Percentiles rank a stretch among this genome's conserved stretches.
phyloP scores from a whole-genome alignment of 2,113 vertebrate species.

The Mormoops blainvillei region DNA sequence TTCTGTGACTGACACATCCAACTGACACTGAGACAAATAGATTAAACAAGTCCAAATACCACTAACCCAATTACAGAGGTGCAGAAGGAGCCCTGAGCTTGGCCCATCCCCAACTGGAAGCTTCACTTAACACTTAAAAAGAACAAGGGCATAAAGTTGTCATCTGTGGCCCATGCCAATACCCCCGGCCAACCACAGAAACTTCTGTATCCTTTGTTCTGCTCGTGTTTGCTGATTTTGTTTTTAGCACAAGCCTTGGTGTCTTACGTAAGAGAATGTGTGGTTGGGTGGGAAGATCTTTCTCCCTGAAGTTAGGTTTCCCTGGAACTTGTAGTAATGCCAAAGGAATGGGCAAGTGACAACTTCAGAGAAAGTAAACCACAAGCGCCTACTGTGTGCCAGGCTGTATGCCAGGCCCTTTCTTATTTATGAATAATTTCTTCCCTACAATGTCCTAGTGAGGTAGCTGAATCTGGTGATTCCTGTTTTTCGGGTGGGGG shows the following conservation, averaged over 20 bases:
- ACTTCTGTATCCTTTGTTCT: background rate
- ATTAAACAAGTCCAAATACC: slow-evolving; percentile 18
- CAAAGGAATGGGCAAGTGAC: background rate
- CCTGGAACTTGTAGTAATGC: background rate
- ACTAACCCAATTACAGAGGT: slow-evolving; percentile 47
- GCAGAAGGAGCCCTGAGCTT: background rate
- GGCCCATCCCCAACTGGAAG: background rate
- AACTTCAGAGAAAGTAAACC: background rate
- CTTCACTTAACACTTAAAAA: slow-evolving; percentile 46
- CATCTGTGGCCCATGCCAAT: background rate
- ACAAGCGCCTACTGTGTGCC: background rate
- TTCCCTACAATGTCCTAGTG: background rate
- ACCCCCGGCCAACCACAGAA: background rate
- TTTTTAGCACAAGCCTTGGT: background rate
- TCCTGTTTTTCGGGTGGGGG: background rate
- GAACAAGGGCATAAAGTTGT: slow-evolving; percentile 4
- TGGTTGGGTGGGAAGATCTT: background rate
- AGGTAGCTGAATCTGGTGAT: background rate
- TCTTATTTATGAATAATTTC: background rate
- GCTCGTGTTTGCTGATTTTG: slow-evolving; percentile 18
- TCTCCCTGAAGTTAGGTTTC: slow-evolving; percentile 18
- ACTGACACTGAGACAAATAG: background rate
- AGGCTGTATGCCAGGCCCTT: background rate
- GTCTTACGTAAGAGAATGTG: background rate
- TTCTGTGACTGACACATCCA: background rate